These are phyloP conservation scores for Rhinogobius similis DNA, from an alignment of 2,113 vertebrate species.

Conservation along the genomic window DNA sequence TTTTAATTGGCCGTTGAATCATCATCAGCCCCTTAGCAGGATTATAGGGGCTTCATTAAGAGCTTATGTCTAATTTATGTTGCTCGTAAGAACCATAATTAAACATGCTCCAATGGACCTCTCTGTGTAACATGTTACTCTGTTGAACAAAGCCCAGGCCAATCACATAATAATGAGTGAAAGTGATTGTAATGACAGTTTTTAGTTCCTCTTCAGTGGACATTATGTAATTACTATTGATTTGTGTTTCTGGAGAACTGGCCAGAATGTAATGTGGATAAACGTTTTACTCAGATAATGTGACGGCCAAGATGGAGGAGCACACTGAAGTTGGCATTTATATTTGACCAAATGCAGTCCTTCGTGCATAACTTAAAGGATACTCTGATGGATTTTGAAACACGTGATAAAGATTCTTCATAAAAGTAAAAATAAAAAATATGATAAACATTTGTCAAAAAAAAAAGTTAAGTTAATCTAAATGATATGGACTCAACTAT, in stretches of 20 bases:
- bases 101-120: not conserved
- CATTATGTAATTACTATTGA: slow-evolving; percentile 1
- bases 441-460: too few relatives aligned
- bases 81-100: slow-evolving; percentile 1
- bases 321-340: not conserved
- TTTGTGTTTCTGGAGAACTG: not conserved
- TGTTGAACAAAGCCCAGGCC: not conserved
- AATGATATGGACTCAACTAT: too few relatives aligned
- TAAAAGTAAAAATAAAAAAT: too few relatives aligned
- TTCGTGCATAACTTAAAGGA: not conserved
- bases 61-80: slow-evolving; percentile 7
- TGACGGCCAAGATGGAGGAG: not conserved
- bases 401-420: too few relatives aligned
- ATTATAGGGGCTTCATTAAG: slow-evolving; percentile 1
- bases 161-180: not conserved
- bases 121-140: not conserved
- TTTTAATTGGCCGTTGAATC: not conserved
- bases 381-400: too few relatives aligned
- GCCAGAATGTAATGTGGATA: not conserved
- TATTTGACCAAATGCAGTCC: not conserved
- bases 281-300: not conserved
- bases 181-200: not conserved
- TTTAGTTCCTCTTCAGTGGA: not conserved
- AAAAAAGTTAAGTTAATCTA: too few relatives aligned
- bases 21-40: not conserved